Percentiles rank a stretch among this genome's conserved stretches.
These are phyloP conservation scores for Merluccius polli DNA, from an alignment of 2,797 vertebrate genomes.

Conservation along the genomic window DNA sequence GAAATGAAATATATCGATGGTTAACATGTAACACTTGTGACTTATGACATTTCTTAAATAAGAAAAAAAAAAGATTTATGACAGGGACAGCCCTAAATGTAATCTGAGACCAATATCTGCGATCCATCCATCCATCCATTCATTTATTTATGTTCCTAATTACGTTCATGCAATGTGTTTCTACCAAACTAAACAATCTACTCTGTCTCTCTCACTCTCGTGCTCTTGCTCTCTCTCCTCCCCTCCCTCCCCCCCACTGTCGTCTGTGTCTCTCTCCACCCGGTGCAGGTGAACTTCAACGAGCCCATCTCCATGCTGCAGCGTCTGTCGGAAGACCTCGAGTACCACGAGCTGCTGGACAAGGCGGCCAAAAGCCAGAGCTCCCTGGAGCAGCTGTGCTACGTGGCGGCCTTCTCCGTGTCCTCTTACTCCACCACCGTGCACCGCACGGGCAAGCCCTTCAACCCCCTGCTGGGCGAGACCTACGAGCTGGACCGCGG, in stretches of 20 bases:
- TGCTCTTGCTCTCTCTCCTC: not conserved
- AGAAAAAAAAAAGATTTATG: too few species aligned
- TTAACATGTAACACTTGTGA: too few species aligned
- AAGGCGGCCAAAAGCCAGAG: conserved; percentile 84
- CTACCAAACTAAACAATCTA: too few species aligned
- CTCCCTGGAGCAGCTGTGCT: conserved; percentile 91
- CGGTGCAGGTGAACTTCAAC: conserved; percentile 90
- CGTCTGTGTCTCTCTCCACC: too few species aligned
- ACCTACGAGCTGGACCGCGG: conserved; percentile 91
- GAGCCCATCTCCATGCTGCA: conserved; percentile 97
- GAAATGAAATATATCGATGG: too few species aligned
- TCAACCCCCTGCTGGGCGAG: conserved; percentile 94
- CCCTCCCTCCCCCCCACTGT: not conserved
- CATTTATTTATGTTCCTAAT: too few species aligned
- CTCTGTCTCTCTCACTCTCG: too few species aligned
- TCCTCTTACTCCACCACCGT: conserved; percentile 97
- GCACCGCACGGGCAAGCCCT: conserved; percentile 93
- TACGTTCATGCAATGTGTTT: too few species aligned
- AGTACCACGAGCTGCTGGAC: conserved; percentile 92
- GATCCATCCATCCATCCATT: too few species aligned
- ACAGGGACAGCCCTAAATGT: too few species aligned
- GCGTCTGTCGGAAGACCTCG: conserved; percentile 91
- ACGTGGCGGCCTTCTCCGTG: conserved; percentile 92
- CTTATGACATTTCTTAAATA: too few species aligned
- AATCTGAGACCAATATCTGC: too few species aligned